Evolutionary conservation across 2,797 vertebrate species (phyloP), one percentile per base, ranked within the genome.

Genomic region (Platyrinchus mystaceus): DNA sequence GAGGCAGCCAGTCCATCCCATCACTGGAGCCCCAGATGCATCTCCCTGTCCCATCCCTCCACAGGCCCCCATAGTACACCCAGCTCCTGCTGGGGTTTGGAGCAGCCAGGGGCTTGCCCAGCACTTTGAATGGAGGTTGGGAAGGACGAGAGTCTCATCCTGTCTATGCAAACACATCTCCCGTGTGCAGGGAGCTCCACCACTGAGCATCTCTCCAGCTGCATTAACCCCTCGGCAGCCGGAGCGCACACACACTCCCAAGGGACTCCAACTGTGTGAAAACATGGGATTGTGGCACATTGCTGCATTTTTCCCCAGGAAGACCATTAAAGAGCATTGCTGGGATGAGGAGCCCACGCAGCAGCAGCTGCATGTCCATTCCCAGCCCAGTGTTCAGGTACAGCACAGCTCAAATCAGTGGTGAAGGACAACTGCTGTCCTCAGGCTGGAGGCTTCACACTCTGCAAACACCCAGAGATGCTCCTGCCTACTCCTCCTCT

Each of bases 171-270:
- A 67, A 50, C 59, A 64, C 64, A 44, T 59, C 76, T 81, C 34
- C 68, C 53, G 11, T 32, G 39, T 60, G 58, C 56, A 37, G 77
- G 69, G 83, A 87, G 47, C 37, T 71, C 39, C 85, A 62, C 27
- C 4, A 8, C 44, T 2, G 27, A 75, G 56, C 79, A 41, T 49
- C 75, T 39, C 80, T n/a, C 37, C 28, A 50, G 67, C 73, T 82
- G 67, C 78, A 49, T 85, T 89, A 91, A 95, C 64, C 47, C 75
- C 68, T 60, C 14, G 32, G 62, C 83, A 81, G 44, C 66, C 56
- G 32, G 56, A 71, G 49, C 1, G 0, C 11, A 6, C 27, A 46
- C 60, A 32, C 64, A 8, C 13, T 22, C 59, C 36, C 69, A 17
- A n/a, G 22, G 19, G 52, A 37, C 9, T 66, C 37, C n/a, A 73